phyloP scores from a whole-genome alignment of 2,113 vertebrate species.

The Otocyon megalotis region DNA sequence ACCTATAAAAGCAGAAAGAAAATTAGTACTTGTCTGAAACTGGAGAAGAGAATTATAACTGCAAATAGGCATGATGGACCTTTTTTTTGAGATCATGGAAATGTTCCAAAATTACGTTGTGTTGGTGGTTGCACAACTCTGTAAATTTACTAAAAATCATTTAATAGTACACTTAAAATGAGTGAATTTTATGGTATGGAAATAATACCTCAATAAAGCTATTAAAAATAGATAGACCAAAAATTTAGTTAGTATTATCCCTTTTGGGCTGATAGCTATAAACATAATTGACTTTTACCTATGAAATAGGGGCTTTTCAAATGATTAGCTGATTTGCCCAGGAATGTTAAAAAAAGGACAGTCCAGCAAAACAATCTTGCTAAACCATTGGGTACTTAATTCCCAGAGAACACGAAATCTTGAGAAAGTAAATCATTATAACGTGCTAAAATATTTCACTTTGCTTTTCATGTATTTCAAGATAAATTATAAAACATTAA shows the following conservation, averaged over 20 bases:
- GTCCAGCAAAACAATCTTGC: slow-evolving; percentile 36
- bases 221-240: slow-evolving; percentile 46
- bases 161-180: slow-evolving; percentile 7
- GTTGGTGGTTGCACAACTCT: neutral
- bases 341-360: slow-evolving; percentile 34
- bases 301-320: slow-evolving; percentile 59
- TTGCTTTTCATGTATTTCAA: slow-evolving; percentile 50
- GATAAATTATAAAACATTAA: slow-evolving; percentile 48
- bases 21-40: neutral
- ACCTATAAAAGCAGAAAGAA: neutral
- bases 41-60: neutral
- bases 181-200: slow-evolving; percentile 29
- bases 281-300: slow-evolving; percentile 61
- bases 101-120: neutral
- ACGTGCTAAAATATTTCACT: slow-evolving; percentile 51
- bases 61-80: neutral
- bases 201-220: slow-evolving; percentile 38
- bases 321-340: slow-evolving; percentile 35
- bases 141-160: neutral
- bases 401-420: neutral
- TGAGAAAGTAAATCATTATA: slow-evolving; percentile 45
- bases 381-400: slow-evolving; percentile 15
- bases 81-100: neutral
- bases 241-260: slow-evolving; percentile 14
- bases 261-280: neutral